Evolutionary conservation across 2,797 vertebrate species (phyloP), one percentile per base, ranked within the genome.

Genomic region (Calcarius lapponicus): DNA sequence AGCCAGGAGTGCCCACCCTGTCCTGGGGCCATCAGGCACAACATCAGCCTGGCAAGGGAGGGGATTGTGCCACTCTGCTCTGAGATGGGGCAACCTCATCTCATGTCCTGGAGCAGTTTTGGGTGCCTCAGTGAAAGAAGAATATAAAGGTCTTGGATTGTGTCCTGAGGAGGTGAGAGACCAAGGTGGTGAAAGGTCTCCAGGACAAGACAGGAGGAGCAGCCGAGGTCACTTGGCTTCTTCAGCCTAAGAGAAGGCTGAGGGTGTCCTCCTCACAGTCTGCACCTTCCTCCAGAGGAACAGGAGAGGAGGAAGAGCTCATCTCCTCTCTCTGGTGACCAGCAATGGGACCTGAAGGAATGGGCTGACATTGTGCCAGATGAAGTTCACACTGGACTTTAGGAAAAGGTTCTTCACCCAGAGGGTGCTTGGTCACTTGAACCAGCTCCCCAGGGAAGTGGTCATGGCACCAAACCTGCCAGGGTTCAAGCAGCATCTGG

Each of bases 1-100:
- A 90, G 28, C 16, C 38, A 40, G 20, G 15, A 81, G 11, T 6
- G 8, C 1, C 42, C 51, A 0, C 17, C 2, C 0, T 54, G 19
- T 26, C 42, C 28, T 48, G 13, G 5, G 28, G 7, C 1, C 57
- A 43, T 48, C 47, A 54, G 16, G 19, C 7, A 15, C 38, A 78
- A 1, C 31, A 28, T 6, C 5, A 19, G 2, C 12, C 0, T 0
- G 43, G 2, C 1, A 2, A 38, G 11, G 26, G 50, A 57, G 24
- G 4, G 25, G 11, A 29, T 4, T 43, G 28, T 60, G 6, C 25
- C 1, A 3, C 17, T 43, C 38, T 47, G 13, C 18, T 20, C 10
- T 5, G 36, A 9, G 7, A 17, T 64, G 43, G 10, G 15, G 7
- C 0, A 0, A 17, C 26, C 18, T 42, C 34, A 50, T 7, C 64